Evolutionary conservation across 2,888 invertebrate species (phyloP), one percentile per base, ranked within the genome.

Genomic region (Tigriopus californicus): DNA sequence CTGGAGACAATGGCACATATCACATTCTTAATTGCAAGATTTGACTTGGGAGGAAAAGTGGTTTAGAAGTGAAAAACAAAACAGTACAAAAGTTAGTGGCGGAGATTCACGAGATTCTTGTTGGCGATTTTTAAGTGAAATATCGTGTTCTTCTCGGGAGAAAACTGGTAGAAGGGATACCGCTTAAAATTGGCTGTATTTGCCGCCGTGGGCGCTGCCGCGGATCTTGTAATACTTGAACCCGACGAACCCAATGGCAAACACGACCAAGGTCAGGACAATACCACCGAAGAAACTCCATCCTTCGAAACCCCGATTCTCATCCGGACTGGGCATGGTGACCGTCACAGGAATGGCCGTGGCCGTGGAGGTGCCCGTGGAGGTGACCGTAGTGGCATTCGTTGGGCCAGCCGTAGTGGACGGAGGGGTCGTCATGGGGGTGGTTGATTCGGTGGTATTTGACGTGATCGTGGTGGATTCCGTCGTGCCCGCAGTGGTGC

Each of bases 221-320:
- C 59, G 15, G 24, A 59, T 40, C n/a, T 49, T 49, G 41, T 59
- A 59, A 24, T 59, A 59, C 41, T 52, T 59, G 52, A 59, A 49
- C 6, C 52, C 41, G 11, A 59, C 52, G 41, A 59, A 59, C 10
- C 41, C 59, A 52, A 59, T 59, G 22, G 59, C 24, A 25, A 25
- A 41, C 13, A 59, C n/a, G 12, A 24, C 49, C 13, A 59, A 10
- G 2, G 59, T 59, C 42, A 59, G 22, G 15, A 59, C 41, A 41
- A 59, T 59, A 12, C 59, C 59, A 22, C 59, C 59, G 12, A 59
- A 59, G 25, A 59, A 59, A 24, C 59, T 59, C 59, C 59, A 59
- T 10, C 59, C 59, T 22, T 59, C 51, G 24, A 59, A 54, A n/a
- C 53, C 40, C 2, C 24, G 22, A 13, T 22, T 15, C 13, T n/a